Evolutionary conservation across 2,113 vertebrate genomes (phyloP).

Genomic region (Cygnus buccinator): DNA sequence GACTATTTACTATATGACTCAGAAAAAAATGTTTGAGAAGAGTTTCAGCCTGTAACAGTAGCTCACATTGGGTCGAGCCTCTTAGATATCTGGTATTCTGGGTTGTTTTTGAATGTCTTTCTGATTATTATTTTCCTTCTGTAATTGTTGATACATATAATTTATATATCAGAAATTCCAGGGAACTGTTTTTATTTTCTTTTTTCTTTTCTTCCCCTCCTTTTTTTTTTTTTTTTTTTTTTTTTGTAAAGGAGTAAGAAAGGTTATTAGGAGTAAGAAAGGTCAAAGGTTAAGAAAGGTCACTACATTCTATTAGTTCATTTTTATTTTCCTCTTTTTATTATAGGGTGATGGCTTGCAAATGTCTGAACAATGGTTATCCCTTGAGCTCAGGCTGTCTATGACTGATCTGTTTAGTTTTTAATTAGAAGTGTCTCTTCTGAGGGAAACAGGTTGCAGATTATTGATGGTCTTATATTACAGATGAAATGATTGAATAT

Average conservation of each 20-base stretch:
- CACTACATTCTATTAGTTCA: neutral
- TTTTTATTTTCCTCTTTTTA: neutral
- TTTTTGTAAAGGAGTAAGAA: neutral
- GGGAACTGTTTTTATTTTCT: neutral
- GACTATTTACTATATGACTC: slow-evolving; percentile 22
- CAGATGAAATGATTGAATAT: neutral
- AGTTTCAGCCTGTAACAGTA: neutral
- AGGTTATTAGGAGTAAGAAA: neutral
- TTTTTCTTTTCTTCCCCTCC: neutral
- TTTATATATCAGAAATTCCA: neutral
- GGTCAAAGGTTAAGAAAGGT: no score
- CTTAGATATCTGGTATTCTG: neutral
- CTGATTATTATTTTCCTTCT: neutral
- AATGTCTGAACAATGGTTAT: neutral
- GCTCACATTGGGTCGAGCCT: neutral
- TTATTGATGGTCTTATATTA: neutral
- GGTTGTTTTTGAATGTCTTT: neutral
- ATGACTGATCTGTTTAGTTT: neutral
- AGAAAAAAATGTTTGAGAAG: neutral
- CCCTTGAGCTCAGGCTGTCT: neutral
- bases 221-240: no score
- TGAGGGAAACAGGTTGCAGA: neutral
- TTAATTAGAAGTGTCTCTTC: neutral
- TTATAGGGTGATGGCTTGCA: neutral
- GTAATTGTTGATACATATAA: neutral